Base-by-base conservation (phyloP, 2,113 vertebrate species). In the Entelurus aequoreus region DNA sequence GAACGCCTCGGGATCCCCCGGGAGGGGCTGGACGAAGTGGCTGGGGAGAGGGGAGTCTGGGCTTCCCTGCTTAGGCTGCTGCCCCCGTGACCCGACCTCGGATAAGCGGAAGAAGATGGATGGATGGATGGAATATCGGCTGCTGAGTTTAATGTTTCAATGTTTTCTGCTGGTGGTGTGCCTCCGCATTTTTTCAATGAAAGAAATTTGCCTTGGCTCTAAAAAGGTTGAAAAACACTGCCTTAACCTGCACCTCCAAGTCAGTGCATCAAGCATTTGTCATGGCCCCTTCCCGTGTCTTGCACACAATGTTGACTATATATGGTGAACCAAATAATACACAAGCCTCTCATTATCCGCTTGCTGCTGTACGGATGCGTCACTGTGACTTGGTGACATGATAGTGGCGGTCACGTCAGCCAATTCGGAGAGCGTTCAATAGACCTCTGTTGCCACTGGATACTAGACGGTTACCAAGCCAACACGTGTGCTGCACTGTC, bases 391-490 rank as follows among this genome's bases (percentile, higher is more conserved):
- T 83, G 54, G 76, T 84, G 81, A 81, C 86, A 88, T 69, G 36
- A 76, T 61, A 85, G 81, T 84, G 75, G 82, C 82, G 83, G 82
- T 83, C 79, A 86, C 76, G 76, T 62, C 79, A 84, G 79, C 77
- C 73, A 81, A 80, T 76, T 70, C 76, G 83, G 70, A 83, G 70
- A 84, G 80, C 80, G 74, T 86, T 86, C 86, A 88, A 84, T 83
- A 87, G 84, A 84, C 84, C 83, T 86, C 84, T 86, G 88, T 89
- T 89, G 86, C 85, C 85, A 88, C 83, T 89, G 88, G 88, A 89
- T 89, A 89, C 88, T 80, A 67, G 84, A 84, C 80, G 83, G 86
- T 89, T 87, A 88, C 85, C 88, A 86, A 86, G 84, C 87, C 87
- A 88, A 88, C 87, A 88, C 78, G 83, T 84, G 83, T 85, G 80